These are phyloP conservation scores for Bombus impatiens DNA, from an alignment of 1,140 invertebrate genomes.

Conservation along the genomic window DNA sequence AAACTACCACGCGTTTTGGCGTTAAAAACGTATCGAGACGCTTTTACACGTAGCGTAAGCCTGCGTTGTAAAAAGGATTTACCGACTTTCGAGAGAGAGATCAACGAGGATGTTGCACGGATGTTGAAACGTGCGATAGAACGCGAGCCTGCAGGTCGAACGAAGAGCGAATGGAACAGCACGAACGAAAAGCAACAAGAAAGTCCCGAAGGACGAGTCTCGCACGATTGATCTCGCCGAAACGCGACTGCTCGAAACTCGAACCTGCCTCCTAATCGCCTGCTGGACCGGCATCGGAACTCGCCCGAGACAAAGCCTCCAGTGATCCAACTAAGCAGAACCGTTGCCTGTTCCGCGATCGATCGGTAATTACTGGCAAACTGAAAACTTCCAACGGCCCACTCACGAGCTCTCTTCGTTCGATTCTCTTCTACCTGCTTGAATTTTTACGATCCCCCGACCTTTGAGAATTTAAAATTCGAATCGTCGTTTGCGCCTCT, in stretches of 20 bases:
- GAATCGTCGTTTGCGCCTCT: not conserved
- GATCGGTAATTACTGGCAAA: slow-evolving; percentile 60
- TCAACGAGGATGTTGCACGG: not conserved
- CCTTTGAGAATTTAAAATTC: not conserved
- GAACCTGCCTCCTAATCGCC: slow-evolving; percentile 32
- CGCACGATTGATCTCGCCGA: slow-evolving; percentile 65
- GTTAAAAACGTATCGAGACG: too few species aligned
- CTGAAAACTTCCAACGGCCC: slow-evolving; percentile 42
- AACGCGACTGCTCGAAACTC: slow-evolving; percentile 29
- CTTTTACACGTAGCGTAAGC: too few species aligned
- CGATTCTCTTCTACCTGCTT: not conserved
- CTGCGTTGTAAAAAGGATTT: too few species aligned
- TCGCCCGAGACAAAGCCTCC: slow-evolving; percentile 46
- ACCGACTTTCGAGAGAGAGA: not conserved
- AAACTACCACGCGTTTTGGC: too few species aligned
- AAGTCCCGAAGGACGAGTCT: slow-evolving; percentile 39
- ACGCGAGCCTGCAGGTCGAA: too few species aligned
- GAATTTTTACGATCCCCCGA: not conserved
- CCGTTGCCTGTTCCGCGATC: slow-evolving; percentile 47
- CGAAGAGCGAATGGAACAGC: not conserved
- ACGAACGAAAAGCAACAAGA: slow-evolving; percentile 20
- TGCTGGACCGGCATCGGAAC: not conserved
- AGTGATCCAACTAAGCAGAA: not conserved
- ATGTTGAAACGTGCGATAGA: not conserved
- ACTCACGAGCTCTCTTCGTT: not conserved